phyloP scores from a whole-genome alignment of 2,888 invertebrate species.

The Steinernema carpocapsae region DNA sequence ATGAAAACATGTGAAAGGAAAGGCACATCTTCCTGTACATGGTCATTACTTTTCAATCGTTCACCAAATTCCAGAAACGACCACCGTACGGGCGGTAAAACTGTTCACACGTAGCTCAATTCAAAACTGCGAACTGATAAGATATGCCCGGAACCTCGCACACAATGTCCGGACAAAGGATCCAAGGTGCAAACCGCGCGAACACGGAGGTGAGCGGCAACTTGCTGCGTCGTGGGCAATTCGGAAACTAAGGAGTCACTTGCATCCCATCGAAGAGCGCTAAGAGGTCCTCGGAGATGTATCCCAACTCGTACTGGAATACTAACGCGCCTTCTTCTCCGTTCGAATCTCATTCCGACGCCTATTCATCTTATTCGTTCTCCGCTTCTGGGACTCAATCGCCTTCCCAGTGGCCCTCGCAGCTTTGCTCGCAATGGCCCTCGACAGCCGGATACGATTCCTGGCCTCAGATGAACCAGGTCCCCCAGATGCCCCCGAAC shows the following conservation, averaged over 20 bases:
- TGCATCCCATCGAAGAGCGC: background rate
- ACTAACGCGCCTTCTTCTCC: background rate
- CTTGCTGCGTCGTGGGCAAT: background rate
- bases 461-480: background rate
- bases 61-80: too few species aligned
- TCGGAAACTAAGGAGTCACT: conserved; percentile 9
- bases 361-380: too few species aligned
- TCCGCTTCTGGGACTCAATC: too few species aligned
- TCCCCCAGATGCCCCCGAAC: background rate
- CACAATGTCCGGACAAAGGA: conserved; percentile 11
- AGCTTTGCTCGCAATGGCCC: background rate
- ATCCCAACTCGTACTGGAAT: background rate
- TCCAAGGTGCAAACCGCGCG: background rate
- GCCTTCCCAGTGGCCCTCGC: background rate
- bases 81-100: background rate
- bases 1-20: background rate
- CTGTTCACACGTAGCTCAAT: background rate
- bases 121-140: conserved; percentile 21
- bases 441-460: background rate
- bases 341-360: background rate
- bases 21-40: too few species aligned
- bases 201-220: conserved; percentile 8
- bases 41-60: too few species aligned
- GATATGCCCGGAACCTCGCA: background rate
- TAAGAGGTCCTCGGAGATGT: conserved; percentile 27